phyloP scores from a whole-genome alignment of 2,888 invertebrate genomes.

The Leucozona laternaria region DNA sequence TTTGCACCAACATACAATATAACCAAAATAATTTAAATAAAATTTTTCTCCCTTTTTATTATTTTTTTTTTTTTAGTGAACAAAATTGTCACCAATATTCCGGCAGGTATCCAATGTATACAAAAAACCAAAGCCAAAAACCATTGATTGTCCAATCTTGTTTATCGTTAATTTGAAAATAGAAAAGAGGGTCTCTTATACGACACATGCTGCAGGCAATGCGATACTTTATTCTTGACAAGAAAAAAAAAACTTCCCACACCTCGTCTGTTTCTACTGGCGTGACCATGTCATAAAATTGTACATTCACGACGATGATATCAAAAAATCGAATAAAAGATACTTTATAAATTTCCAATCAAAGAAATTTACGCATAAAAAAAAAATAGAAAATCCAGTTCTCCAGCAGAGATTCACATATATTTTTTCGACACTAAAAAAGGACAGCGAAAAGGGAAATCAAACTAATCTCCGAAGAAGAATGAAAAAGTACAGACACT shows the following conservation, averaged over 20 bases:
- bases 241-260: constrained; percentile 62
- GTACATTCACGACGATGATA: constrained; percentile 61
- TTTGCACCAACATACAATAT: not conserved
- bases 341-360: constrained; percentile 66
- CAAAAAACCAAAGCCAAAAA: not conserved
- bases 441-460: constrained; percentile 62
- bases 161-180: not conserved
- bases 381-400: constrained; percentile 20
- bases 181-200: not conserved
- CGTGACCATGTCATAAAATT: constrained; percentile 62
- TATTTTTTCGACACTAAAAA: constrained; percentile 53
- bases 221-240: constrained; percentile 13
- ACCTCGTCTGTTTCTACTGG: constrained; percentile 44
- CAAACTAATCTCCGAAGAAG: constrained; percentile 48
- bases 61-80: not conserved
- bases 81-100: not conserved
- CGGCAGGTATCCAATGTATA: not conserved
- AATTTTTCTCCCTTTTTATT: not conserved
- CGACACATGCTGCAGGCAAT: constrained; percentile 16
- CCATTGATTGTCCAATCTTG: not conserved
- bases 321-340: constrained; percentile 63
- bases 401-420: constrained; percentile 64
- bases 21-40: not conserved
- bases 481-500: constrained; percentile 31
- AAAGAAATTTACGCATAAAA: constrained; percentile 43